Conservation (phyloP, 2,113 vertebrate species). For the Nothocercus nigrocapillus region DNA sequence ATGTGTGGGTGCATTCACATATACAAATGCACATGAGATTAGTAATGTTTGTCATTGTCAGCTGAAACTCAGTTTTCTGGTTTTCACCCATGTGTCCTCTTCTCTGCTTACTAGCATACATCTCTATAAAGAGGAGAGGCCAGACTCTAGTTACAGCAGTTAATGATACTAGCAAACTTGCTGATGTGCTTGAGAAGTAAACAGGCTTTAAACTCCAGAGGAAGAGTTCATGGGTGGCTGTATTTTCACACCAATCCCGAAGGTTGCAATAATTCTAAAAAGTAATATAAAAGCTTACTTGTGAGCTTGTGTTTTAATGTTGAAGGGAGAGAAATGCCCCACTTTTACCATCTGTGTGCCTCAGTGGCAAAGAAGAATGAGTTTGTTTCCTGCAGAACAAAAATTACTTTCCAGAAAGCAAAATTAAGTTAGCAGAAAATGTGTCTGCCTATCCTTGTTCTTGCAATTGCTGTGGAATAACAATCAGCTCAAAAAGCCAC, state of each 20-base stretch:
- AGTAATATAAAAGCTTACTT: background rate
- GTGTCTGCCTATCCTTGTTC: background rate
- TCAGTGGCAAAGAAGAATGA: background rate
- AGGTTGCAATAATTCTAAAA: background rate
- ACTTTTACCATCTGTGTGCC: background rate
- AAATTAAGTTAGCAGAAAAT: background rate
- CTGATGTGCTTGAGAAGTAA: background rate
- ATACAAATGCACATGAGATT: background rate
- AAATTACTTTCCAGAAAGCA: slow-evolving; percentile 9
- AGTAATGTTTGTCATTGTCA: background rate
- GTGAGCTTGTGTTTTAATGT: background rate
- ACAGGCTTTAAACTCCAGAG: background rate
- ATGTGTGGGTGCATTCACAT: background rate
- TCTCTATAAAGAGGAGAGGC: background rate
- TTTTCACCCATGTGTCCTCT: background rate
- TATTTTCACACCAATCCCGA: background rate
- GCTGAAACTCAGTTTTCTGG: background rate
- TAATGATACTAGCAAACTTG: background rate
- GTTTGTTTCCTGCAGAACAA: background rate
- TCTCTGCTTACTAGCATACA: background rate
- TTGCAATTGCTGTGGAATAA: background rate
- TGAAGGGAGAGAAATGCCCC: background rate
- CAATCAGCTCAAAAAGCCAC: background rate
- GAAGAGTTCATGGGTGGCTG: background rate
- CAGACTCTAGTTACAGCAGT: background rate